Conservation (phyloP, 2,888 invertebrate species). For the Idaea straminata region DNA sequence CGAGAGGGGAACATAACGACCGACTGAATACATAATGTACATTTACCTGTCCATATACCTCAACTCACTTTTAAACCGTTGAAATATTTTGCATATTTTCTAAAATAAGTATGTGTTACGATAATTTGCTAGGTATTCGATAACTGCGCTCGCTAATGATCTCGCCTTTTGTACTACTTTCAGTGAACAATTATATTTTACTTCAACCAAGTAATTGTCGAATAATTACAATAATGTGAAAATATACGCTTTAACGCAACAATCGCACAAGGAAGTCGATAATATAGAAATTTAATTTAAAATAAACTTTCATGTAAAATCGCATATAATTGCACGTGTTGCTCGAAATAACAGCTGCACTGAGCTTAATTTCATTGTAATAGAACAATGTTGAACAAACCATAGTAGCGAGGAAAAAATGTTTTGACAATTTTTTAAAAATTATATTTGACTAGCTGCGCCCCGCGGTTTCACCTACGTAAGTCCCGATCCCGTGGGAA, state of each 20-base stretch:
- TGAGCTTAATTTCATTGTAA: not conserved
- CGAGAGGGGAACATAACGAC: conserved; percentile 41
- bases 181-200: conserved; percentile 59
- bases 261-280: conserved; percentile 66
- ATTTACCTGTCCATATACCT: not conserved
- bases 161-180: conserved; percentile 62
- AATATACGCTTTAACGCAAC: conserved; percentile 74
- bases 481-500: no score
- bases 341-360: not conserved
- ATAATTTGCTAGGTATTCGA: conserved; percentile 60
- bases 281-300: conserved; percentile 42
- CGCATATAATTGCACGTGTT: conserved; percentile 19
- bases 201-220: conserved; percentile 72
- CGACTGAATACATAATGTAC: not conserved
- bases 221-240: conserved; percentile 78
- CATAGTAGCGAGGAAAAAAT: not conserved
- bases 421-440: not conserved
- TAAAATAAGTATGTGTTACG: conserved; percentile 24
- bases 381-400: not conserved
- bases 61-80: conserved; percentile 2
- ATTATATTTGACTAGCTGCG: no score
- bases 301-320: conserved; percentile 31
- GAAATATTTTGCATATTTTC: conserved; percentile 19
- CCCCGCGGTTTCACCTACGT: no score
- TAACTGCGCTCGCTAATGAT: conserved; percentile 60